Evolutionary conservation across 2,113 vertebrate genomes (phyloP).

Genomic region (Pelusios castaneus): DNA sequence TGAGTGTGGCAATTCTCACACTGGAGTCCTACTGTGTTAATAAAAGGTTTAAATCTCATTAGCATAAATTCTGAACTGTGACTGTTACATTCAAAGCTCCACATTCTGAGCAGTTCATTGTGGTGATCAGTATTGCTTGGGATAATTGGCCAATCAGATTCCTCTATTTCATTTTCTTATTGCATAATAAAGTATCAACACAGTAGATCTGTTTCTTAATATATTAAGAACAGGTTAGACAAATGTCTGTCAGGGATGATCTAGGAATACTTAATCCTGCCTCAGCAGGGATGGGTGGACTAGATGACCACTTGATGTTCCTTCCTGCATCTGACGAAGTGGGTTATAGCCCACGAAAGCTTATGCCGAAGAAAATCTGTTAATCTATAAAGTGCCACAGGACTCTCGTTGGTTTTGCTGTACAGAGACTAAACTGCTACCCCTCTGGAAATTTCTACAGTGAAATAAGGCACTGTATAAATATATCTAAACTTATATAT

Average conservation of each 20-base stretch:
- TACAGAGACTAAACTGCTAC: no score
- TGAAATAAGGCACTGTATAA: not conserved
- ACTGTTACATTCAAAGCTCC: not conserved
- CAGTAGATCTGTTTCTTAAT: not conserved
- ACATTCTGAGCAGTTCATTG: not conserved
- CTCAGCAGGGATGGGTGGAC: not conserved
- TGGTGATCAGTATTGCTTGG: not conserved
- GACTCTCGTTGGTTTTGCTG: no score
- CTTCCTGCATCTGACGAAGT: no score
- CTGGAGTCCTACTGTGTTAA: conserved; percentile 21
- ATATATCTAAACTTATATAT: not conserved
- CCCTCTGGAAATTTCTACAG: no score
- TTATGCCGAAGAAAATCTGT: no score
- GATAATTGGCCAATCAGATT: not conserved
- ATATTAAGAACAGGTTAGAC: not conserved
- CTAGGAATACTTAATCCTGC: not conserved
- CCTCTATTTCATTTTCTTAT: not conserved
- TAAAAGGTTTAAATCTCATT: conserved; percentile 4
- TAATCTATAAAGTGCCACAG: no score
- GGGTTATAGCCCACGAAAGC: no score
- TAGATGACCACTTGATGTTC: not conserved
- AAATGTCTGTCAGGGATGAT: not conserved
- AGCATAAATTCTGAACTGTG: not conserved
- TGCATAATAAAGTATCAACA: not conserved
- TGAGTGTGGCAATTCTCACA: conserved; percentile 4